Evolutionary conservation across 2,888 invertebrate species (phyloP), one percentile per base, ranked within the genome.

Genomic region (Rotaria magnacalcarata): DNA sequence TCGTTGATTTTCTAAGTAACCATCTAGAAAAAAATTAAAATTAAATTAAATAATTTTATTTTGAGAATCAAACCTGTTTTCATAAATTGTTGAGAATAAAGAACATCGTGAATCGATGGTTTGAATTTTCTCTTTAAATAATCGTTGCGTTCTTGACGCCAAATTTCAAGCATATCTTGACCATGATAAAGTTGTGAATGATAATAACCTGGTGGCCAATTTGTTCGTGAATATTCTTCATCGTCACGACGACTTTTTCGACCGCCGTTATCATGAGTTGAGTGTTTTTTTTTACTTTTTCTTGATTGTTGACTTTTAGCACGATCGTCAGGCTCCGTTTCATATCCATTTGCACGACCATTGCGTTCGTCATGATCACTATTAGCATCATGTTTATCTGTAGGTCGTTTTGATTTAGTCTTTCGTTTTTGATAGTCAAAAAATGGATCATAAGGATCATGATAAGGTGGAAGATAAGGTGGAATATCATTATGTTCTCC

Each of bases 101-200:
- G 67, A 67, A 67, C 27, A 34, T 67, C 67, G 19, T 67, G 67
- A 27, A 67, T 67, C 10, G 27, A 8, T 27, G 67, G 67, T 67
- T 67, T 67, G 27, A 27, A 67, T 67, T n/a, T 67, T n/a, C 21
- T 67, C 16, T 67, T 67, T 27, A 67, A 67, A 34, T 67, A 67
- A 67, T 67, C 67, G 27, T 67, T 67, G 10, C 67, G n/a, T 67
- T 67, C 67, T 67, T 67, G n/a, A 27, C 67, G n/a, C 67, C 67
- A 67, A 21, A 27, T 14, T 27, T 67, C 67, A 27, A 67, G 67
- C 67, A 67, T 67, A 27, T 67, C 67, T 11, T 16, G 67, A 11
- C 34, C 67, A 67, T 34, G 5, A 67, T 67, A 67, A 54, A 21
- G 3, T 2, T 54, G 19, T 21, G 19, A 5, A 21, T 19, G 21